Base-by-base conservation (phyloP, 2,888 invertebrate species). In the Fabriciana adippe region DNA sequence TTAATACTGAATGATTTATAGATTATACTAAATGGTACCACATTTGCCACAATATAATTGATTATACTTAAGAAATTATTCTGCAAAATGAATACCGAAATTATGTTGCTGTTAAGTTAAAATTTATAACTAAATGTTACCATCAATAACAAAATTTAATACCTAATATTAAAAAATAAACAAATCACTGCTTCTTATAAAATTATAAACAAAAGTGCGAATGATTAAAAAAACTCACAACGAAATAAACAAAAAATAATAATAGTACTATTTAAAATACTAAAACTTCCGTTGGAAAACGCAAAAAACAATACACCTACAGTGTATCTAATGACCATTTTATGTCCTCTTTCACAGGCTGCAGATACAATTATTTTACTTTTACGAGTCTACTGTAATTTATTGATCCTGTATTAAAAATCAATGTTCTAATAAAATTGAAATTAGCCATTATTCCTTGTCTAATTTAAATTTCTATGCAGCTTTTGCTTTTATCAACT, bases 281-380 rank as follows among this genome's bases (percentile, higher is more conserved):
- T 21, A 57, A 57, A 57, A 47, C 8, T 8, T 35, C 35, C 2
- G 35, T 35, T 35, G 8, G 35, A 35, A 8, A 6, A 35, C 35
- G 8, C 26, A 15, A 48, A 59, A 47, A 47, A 21, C 21, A 11
- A 15, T 45, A 2, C 48, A 1, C 41, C 45, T 57, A 57, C 47
- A 21, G 15, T 26, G 26, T 59, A 26, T 26, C 26, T 26, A 57
- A 59, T 26, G 47, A 26, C 13, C 5, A 59, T 59, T 57, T 57
- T n/a, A 57, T n/a, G 47, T 15, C 26, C 47, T 47, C 15, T 59
- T 15, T n/a, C 26, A 60, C 41, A 56, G 35, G 48, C 16, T 8
- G 50, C 13, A 51, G 3, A 16, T 31, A 31, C 35, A 18, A 60
- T 51, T 18, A 51, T 51, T 35, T 50, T 18, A 35, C 11, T n/a